A percentile compares a stretch with the other conserved stretches of the same genome.
These are phyloP conservation scores for Dichetophora obliterata DNA, from an alignment of 2,888 invertebrate species.

Conservation along the genomic window DNA sequence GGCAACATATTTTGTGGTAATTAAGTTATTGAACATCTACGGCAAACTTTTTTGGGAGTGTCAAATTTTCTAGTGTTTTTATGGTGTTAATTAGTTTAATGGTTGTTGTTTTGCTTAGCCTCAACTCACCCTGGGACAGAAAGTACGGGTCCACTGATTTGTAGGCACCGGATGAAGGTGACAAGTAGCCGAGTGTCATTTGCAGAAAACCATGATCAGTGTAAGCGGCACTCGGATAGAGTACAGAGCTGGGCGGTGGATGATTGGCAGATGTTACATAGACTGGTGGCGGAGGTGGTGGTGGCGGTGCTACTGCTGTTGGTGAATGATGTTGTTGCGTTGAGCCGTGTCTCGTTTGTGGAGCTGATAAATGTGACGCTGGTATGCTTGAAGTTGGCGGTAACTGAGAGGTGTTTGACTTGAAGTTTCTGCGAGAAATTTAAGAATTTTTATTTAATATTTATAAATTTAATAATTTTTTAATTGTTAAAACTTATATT, in stretches of 20 bases:
- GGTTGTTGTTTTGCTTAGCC: not conserved
- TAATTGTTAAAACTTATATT: too few relatives aligned
- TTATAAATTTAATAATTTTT: too few relatives aligned
- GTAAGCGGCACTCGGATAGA: slow-evolving; percentile 67
- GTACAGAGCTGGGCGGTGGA: slow-evolving; percentile 58
- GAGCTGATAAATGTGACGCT: not conserved
- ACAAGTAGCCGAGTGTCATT: slow-evolving; percentile 79
- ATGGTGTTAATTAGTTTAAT: slow-evolving; percentile 23
- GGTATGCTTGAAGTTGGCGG: not conserved
- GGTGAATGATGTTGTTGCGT: slow-evolving; percentile 43
- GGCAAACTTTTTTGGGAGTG: slow-evolving; percentile 23
- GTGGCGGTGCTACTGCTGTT: slow-evolving; percentile 43
- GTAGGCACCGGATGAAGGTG: slow-evolving; percentile 75
- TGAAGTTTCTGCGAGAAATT: slow-evolving; percentile 22
- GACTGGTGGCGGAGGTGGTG: slow-evolving; percentile 45
- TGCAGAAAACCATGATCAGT: slow-evolving; percentile 75
- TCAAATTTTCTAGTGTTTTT: slow-evolving; percentile 31
- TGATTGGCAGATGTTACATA: slow-evolving; percentile 50
- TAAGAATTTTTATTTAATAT: not conserved
- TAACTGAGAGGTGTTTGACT: slow-evolving; percentile 18
- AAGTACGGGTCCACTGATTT: slow-evolving; percentile 82
- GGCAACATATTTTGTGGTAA: slow-evolving; percentile 14
- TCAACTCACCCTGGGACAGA: slow-evolving; percentile 76
- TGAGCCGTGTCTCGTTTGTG: too few relatives aligned
- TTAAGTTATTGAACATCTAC: slow-evolving; percentile 29